Conservation (phyloP, 2,113 vertebrate genomes). For the Aleadryas rufinucha region DNA sequence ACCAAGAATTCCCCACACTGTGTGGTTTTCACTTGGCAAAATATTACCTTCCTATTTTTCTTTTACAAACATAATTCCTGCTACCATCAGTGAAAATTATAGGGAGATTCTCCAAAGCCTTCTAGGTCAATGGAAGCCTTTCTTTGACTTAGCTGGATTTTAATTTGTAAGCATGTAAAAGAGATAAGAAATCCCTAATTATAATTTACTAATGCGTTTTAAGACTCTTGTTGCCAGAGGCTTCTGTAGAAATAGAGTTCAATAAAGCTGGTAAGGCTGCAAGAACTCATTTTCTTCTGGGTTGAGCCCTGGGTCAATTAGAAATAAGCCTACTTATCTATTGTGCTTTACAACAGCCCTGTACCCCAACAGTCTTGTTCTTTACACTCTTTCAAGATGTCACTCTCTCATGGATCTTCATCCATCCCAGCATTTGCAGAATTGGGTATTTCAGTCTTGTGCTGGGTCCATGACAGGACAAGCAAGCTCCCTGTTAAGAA, state of each 20-base stretch:
- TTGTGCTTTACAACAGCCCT: neutral
- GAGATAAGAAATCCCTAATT: conserved; percentile 18
- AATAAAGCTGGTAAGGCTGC: neutral
- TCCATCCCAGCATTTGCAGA: neutral
- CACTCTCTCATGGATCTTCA: neutral
- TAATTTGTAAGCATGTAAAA: neutral
- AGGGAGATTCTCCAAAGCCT: neutral
- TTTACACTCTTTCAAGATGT: neutral
- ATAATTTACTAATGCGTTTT: neutral
- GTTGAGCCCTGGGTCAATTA: neutral
- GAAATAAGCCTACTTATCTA: neutral
- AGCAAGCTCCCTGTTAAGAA: neutral
- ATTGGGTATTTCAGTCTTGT: neutral
- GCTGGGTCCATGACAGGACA: neutral
- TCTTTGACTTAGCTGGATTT: neutral
- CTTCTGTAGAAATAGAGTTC: neutral
- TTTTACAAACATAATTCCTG: neutral
- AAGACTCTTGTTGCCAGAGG: neutral
- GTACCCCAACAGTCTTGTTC: neutral
- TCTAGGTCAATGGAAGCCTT: neutral
- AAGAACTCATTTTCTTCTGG: neutral
- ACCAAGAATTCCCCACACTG: neutral
- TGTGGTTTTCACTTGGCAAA: neutral
- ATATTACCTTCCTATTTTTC: neutral
- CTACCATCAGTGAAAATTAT: neutral